These are phyloP conservation scores for Theodoxus fluviatilis DNA, from an alignment of 2,888 invertebrate species.

Conservation along the genomic window DNA sequence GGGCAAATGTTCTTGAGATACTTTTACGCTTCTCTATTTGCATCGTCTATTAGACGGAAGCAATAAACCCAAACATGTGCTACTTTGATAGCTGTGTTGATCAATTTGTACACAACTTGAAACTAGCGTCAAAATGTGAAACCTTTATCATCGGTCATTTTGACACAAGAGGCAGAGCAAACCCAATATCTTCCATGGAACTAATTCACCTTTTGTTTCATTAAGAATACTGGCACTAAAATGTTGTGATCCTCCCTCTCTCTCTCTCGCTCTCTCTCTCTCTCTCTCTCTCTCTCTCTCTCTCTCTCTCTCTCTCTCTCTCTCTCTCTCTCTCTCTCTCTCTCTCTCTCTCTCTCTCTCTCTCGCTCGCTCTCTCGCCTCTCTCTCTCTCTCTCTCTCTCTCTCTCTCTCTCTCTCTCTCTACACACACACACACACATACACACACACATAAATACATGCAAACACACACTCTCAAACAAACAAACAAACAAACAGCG, in stretches of 20 bases:
- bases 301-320: conserved; percentile 18
- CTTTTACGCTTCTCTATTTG: too few species aligned
- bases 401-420: conserved; percentile 19
- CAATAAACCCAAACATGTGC: too few species aligned
- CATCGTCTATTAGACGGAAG: too few species aligned
- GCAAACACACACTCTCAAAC: background rate
- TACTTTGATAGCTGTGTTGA: too few species aligned
- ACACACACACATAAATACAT: conserved; percentile 15
- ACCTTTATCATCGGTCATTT: too few species aligned
- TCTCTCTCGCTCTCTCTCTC: background rate
- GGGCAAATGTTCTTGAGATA: too few species aligned
- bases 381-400: conserved; percentile 22
- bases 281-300: background rate
- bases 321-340: conserved; percentile 22
- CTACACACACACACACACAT: conserved; percentile 18
- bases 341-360: conserved; percentile 20
- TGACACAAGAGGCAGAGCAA: too few species aligned
- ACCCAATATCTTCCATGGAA: too few species aligned
- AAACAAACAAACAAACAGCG: background rate
- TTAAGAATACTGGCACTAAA: conserved; percentile 7
- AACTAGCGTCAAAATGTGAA: too few species aligned
- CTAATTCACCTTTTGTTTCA: too few species aligned
- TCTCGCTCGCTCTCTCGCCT: conserved; percentile 11
- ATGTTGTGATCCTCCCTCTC: background rate
- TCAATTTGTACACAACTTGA: too few species aligned